phyloP scores from a whole-genome alignment of 2,888 invertebrate species.

The Zygaena filipendulae region DNA sequence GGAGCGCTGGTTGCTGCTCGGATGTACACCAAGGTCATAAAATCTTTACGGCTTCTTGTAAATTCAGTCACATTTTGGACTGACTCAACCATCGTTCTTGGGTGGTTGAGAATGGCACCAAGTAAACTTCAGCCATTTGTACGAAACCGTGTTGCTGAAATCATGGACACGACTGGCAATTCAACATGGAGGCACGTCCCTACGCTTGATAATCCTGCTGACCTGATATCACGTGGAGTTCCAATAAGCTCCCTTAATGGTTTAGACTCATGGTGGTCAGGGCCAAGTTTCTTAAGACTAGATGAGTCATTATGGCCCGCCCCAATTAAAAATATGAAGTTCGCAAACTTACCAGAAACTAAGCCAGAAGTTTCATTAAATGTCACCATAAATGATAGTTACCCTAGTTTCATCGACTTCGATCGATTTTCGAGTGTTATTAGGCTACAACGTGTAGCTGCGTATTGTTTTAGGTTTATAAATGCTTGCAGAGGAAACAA shows the following conservation, averaged over 20 bases:
- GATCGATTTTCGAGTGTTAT: constrained; percentile 9
- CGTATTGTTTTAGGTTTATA: constrained; percentile 16
- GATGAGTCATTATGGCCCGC: constrained; percentile 5
- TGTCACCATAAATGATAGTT: not conserved
- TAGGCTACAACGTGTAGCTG: constrained; percentile 11
- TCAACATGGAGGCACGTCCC: constrained; percentile 19
- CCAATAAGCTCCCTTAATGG: not conserved
- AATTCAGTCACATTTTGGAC: constrained; percentile 14
- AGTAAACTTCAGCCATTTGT: too few species aligned
- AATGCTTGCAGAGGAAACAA: constrained; percentile 4
- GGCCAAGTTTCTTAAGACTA: constrained; percentile 6
- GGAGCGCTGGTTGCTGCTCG: constrained; percentile 20
- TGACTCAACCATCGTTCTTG: too few species aligned
- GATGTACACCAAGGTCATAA: constrained; percentile 16
- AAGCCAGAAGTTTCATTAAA: constrained; percentile 1
- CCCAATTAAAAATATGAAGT: not conserved
- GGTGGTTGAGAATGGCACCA: too few species aligned
- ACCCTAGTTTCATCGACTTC: constrained; percentile 6
- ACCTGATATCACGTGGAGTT: constrained; percentile 13
- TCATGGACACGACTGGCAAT: constrained; percentile 16
- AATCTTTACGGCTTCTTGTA: constrained; percentile 13
- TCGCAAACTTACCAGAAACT: constrained; percentile 6
- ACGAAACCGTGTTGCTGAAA: too few species aligned
- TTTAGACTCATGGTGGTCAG: constrained; percentile 10
- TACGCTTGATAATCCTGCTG: constrained; percentile 14